phyloP scores from a whole-genome alignment of 2,888 invertebrate genomes.

The Drosophila ezoana region DNA sequence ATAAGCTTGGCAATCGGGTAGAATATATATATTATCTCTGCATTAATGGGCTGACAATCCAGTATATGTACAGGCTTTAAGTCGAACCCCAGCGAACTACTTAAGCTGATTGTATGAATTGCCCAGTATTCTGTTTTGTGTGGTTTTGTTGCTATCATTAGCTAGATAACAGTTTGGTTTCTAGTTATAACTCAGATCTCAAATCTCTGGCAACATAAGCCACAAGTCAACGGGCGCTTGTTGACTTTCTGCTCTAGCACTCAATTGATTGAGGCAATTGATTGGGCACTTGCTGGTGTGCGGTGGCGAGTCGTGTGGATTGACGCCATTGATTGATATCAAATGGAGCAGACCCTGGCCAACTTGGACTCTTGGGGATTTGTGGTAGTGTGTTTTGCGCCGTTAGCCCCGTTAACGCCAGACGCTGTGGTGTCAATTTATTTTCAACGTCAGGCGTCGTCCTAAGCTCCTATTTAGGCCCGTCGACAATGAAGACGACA shows the following conservation, averaged over 20 bases:
- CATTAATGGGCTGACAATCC: background rate
- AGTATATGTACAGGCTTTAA: background rate
- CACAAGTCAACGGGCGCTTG: slow-evolving; percentile 40
- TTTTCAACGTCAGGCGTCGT: slow-evolving; percentile 29
- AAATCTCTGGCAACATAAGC: slow-evolving; percentile 15
- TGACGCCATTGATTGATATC: slow-evolving; percentile 68
- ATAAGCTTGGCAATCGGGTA: slow-evolving; percentile 21
- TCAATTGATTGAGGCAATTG: slow-evolving; percentile 63
- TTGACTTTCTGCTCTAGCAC: slow-evolving; percentile 58
- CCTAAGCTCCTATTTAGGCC: slow-evolving; percentile 36
- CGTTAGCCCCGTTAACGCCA: slow-evolving; percentile 39
- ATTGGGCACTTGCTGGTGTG: slow-evolving; percentile 21
- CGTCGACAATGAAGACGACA: slow-evolving; percentile 44
- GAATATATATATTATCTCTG: slow-evolving; percentile 28
- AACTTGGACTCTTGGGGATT: slow-evolving; percentile 53
- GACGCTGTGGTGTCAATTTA: slow-evolving; percentile 58
- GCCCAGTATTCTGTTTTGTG: slow-evolving; percentile 20
- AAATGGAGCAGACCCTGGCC: slow-evolving; percentile 38
- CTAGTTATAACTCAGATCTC: slow-evolving; percentile 43
- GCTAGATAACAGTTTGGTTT: slow-evolving; percentile 30
- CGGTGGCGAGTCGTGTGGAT: slow-evolving; percentile 31
- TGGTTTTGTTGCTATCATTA: slow-evolving; percentile 33
- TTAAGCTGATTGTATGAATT: slow-evolving; percentile 24
- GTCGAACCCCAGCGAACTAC: background rate
- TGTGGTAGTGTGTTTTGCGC: slow-evolving; percentile 41